phyloP scores from a whole-genome alignment of 2,888 invertebrate genomes.

The Zeuzera pyrina region DNA sequence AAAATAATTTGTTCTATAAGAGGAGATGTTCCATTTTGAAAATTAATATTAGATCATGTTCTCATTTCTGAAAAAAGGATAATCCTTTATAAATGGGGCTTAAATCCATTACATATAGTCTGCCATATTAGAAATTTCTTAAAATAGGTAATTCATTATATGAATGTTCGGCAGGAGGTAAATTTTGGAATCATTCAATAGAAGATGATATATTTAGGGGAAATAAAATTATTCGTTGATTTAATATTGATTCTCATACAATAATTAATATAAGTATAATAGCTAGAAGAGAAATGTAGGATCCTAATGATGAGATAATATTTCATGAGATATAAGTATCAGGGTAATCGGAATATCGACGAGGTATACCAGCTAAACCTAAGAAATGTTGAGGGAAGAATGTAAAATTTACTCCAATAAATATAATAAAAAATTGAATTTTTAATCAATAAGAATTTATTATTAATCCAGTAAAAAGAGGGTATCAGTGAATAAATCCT shows the following conservation, averaged over 20 bases:
- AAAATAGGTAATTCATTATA: slow-evolving; percentile 73
- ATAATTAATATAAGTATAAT: slow-evolving; percentile 74
- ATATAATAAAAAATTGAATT: slow-evolving; percentile 81
- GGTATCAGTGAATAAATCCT: slow-evolving; percentile 81
- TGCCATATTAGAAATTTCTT: slow-evolving; percentile 76
- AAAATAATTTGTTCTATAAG: slow-evolving; percentile 78
- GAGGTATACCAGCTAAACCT: slow-evolving; percentile 74
- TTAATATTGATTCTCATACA: slow-evolving; percentile 74
- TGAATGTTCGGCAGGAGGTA: slow-evolving; percentile 73
- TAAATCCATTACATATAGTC: slow-evolving; percentile 75
- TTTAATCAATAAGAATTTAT: slow-evolving; percentile 75
- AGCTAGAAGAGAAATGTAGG: slow-evolving; percentile 73
- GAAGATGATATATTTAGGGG: slow-evolving; percentile 65
- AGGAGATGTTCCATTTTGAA: slow-evolving; percentile 76
- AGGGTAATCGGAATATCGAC: slow-evolving; percentile 83
- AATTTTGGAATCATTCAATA: slow-evolving; percentile 75
- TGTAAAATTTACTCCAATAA: slow-evolving; percentile 84
- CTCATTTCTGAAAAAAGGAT: slow-evolving; percentile 76
- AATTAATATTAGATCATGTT: slow-evolving; percentile 70
- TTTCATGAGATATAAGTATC: slow-evolving; percentile 79
- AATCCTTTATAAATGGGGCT: slow-evolving; percentile 77
- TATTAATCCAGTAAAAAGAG: slow-evolving; percentile 76
- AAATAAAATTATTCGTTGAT: slow-evolving; percentile 64
- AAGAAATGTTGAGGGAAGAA: slow-evolving; percentile 87
- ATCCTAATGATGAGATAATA: slow-evolving; percentile 78